These are phyloP conservation scores for Ascidia mentula DNA, from an alignment of 23 tunicate genomes.

Conservation along the genomic window DNA sequence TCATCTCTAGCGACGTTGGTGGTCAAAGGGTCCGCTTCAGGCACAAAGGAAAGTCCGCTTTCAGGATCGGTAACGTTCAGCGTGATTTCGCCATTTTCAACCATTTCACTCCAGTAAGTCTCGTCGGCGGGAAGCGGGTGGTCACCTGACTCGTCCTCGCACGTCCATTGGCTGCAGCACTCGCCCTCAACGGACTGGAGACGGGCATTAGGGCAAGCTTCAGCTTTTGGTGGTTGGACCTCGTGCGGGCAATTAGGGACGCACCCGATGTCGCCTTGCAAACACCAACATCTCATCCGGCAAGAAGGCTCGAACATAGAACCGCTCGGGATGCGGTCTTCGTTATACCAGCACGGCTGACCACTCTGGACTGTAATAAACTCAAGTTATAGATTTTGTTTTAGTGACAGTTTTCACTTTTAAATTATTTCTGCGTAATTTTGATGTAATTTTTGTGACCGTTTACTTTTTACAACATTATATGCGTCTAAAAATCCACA, in stretches of 20 bases:
- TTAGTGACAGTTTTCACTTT: too few relatives aligned
- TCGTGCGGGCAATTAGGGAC: slow-evolving; percentile 55
- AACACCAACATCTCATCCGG: slow-evolving; percentile 60
- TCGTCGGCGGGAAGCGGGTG: slow-evolving; percentile 10
- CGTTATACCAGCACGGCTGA: slow-evolving; percentile 42
- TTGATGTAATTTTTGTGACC: too few relatives aligned
- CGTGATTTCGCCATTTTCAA: slow-evolving; percentile 6
- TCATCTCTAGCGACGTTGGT: slow-evolving; percentile 18
- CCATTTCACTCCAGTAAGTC: slow-evolving; percentile 24
- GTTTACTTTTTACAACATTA: too few relatives aligned
- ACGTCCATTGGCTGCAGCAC: slow-evolving; percentile 74
- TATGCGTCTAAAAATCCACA: too few relatives aligned
- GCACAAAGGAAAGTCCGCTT: background rate
- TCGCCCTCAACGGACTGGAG: slow-evolving; percentile 31
- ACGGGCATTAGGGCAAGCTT: slow-evolving; percentile 62
- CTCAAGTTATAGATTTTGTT: too few relatives aligned
- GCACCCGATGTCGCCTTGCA: slow-evolving; percentile 73
- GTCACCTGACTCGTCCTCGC: slow-evolving; percentile 28
- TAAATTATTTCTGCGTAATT: too few relatives aligned
- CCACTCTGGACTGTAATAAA: slow-evolving; percentile 46
- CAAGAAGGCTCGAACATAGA: slow-evolving; percentile 65
- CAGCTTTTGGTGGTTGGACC: slow-evolving; percentile 34
- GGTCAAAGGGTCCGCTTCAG: background rate
- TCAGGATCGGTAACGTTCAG: background rate
- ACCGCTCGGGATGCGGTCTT: slow-evolving; percentile 28